phyloP scores from a whole-genome alignment of 1,140 invertebrate species.

The Hyposmocoma kahamanoa region DNA sequence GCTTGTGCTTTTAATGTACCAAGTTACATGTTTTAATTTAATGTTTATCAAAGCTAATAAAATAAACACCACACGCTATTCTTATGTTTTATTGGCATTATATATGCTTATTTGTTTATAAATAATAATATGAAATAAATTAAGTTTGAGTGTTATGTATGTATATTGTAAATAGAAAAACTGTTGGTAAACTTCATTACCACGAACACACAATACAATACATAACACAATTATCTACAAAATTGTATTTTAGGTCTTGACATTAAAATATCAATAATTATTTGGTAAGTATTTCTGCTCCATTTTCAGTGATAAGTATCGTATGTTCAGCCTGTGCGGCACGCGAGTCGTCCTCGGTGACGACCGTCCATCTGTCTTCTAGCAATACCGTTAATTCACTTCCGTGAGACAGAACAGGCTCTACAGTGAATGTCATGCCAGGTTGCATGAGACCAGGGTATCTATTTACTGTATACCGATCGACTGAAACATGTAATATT shows the following conservation, averaged over 20 bases:
- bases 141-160: no score
- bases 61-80: slow-evolving; percentile 60
- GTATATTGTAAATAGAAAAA: no score
- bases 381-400: slow-evolving; percentile 78
- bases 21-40: slow-evolving; percentile 68
- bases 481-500: no score
- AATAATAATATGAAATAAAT: no score
- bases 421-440: slow-evolving; percentile 96
- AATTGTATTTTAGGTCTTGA: no score
- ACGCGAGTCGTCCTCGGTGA: slow-evolving; percentile 84
- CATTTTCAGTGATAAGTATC: slow-evolving; percentile 85
- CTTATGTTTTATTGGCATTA: slow-evolving; percentile 37
- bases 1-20: slow-evolving; percentile 74
- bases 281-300: slow-evolving; percentile 82
- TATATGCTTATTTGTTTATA: no score
- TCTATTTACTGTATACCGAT: slow-evolving; percentile 76
- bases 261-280: slow-evolving; percentile 10
- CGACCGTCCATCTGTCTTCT: slow-evolving; percentile 91
- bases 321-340: slow-evolving; percentile 95
- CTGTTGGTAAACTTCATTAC: neutral
- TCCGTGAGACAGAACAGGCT: slow-evolving; percentile 90
- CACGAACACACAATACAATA: neutral
- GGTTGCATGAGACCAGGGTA: slow-evolving; percentile 83
- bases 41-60: slow-evolving; percentile 54
- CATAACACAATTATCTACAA: neutral